Base-by-base conservation (phyloP, 2,888 invertebrate genomes). In the Rugalucina vietnamica region DNA sequence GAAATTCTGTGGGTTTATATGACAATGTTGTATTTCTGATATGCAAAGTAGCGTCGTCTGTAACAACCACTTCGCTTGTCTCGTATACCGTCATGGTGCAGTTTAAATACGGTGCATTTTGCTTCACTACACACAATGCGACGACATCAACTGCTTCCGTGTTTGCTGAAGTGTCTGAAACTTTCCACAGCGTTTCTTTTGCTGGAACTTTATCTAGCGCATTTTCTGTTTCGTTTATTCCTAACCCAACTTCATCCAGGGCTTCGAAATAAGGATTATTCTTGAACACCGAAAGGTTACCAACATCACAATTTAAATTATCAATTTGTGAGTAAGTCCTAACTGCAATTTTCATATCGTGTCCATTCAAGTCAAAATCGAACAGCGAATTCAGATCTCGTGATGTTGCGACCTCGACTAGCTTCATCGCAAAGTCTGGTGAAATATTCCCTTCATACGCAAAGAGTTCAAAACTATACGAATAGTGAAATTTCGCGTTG, bases 21-120 rank as follows among this genome's bases (percentile, higher is more conserved):
- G 43, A 43, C 43, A 43, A 43, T 18, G 18, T 43, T 18, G 43
- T 70, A 27, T 71, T 49, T 27, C 70, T 39, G 27, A 76, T 32
- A n/a, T 39, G 14, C 21, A 72, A 32, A n/a, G n/a, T n/a, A 1
- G 29, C 60, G 12, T 39, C 37, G 21, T 76, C 39, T 12, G 21
- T 24, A 8, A 65, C 10, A 70, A 32, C 43, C 18, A 72, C 76
- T 71, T 81, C 81, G 24, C 36, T 24, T 4, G 57, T 8, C 14
- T 39, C 49, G 32, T 50, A 75, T 4, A 27, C 78, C 34, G 78
- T 50, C 78, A 82, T 74, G 3, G 65, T 24, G 39, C 82, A 82
- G 49, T 73, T 73, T n/a, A 82, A 18, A 18, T 18, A 8, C 18
- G 43, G 43, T 43, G 18, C 43, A 8, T 43, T 18, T 8, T 12